Evolutionary conservation across 2,888 invertebrate species (phyloP), one percentile per base, ranked within the genome.

Genomic region (Cryptophagus acutangulus): DNA sequence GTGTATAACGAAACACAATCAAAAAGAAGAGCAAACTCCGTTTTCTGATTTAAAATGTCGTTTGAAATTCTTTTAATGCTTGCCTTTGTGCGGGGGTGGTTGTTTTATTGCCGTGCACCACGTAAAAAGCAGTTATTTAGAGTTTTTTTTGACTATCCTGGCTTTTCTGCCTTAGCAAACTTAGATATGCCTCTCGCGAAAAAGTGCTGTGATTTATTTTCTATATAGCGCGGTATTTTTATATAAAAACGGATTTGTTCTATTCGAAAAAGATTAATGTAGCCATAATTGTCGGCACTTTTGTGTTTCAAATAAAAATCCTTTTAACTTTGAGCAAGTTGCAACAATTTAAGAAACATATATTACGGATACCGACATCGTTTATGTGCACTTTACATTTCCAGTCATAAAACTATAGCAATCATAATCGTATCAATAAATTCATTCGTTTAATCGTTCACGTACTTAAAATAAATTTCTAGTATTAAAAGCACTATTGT

Each of bases 41-140:
- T 34, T 45, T 45, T 17, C 40, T 49, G 51, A 55, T 52, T 51
- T 54, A 55, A 51, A 52, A 48, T 45, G 50, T 48, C 52, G 46
- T 46, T 51, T 43, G 44, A 45, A 51, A 51, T 45, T 49, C 49
- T 40, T 48, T 52, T 50, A 40, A 43, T 46, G 48, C 51, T 46
- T 46, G 34, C 38, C 40, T 38, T 41, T 40, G 36, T 36, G 26
- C 12, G 26, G 26, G 26, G 3, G 31, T 13, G 42, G 29, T 46
- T 43, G 40, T 49, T 53, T 47, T 48, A 43, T 43, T 43, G 44
- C 37, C 39, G 24, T 16, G 29, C 40, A 15, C 33, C 28, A 41
- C 37, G n/a, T n/a, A n/a, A n/a, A n/a, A 40, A 41, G 34, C 43
- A 43, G 49, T 54, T 54, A 52, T 52, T 55, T 54, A 55, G 46